phyloP scores from a whole-genome alignment of 2,888 invertebrate species.

The Mesorhabditis belari region DNA sequence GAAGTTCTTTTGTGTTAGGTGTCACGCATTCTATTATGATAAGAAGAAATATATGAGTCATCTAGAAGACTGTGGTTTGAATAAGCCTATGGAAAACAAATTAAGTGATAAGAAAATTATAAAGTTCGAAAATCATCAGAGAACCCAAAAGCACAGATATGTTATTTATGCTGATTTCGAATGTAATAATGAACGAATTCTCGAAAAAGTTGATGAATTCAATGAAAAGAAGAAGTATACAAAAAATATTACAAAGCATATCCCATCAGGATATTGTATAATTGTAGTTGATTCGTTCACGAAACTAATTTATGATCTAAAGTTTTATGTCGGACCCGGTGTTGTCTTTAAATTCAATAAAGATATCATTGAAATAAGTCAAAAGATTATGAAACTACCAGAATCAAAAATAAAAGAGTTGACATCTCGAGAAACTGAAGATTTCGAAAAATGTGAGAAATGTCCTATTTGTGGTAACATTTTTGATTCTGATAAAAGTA shows the following conservation, averaged over 20 bases:
- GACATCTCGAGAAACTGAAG: no score
- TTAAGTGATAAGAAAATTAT: constrained; percentile 9
- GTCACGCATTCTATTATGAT: constrained; percentile 14
- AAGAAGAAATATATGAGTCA: constrained; percentile 15
- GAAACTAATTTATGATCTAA: not conserved
- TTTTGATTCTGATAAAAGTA: no score
- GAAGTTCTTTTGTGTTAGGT: constrained; percentile 17
- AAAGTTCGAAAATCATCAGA: constrained; percentile 17
- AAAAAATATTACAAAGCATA: constrained; percentile 16
- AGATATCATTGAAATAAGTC: no score
- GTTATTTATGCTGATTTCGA: constrained; percentile 25
- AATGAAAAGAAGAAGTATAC: constrained; percentile 18
- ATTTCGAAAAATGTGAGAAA: no score
- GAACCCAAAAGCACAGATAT: constrained; percentile 23
- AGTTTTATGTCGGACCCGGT: not conserved
- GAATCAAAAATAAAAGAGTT: no score
- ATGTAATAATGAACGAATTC: constrained; percentile 10
- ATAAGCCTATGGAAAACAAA: constrained; percentile 13
- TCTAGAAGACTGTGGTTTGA: constrained; percentile 18
- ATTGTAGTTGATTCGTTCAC: constrained; percentile 19
- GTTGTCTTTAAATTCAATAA: no score
- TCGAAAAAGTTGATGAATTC: constrained; percentile 4
- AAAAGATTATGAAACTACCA: no score
- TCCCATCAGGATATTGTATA: constrained; percentile 17
- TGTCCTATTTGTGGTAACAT: no score